A percentile compares a stretch with the other conserved stretches of the same genome.
These are phyloP conservation scores for Macquaria australasica DNA, from an alignment of 2,113 vertebrate species.

Conservation along the genomic window DNA sequence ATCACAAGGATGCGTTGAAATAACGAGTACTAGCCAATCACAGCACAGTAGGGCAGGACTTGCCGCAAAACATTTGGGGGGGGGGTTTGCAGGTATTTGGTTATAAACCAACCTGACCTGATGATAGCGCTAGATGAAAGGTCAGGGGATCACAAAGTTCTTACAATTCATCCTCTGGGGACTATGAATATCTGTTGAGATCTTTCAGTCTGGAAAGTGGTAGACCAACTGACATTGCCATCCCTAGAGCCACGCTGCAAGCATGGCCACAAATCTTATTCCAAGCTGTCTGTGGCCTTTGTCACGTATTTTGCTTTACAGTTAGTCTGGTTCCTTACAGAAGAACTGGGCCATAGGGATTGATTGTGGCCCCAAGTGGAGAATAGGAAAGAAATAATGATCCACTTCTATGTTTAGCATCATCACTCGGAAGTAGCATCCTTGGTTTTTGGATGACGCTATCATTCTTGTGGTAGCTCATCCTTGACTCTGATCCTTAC, in stretches of 20 bases:
- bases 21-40: too few species aligned
- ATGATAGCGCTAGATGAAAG: background rate
- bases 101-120: background rate
- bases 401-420: constrained; percentile 61
- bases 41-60: too few species aligned
- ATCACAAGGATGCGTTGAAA: too few species aligned
- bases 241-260: background rate
- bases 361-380: constrained; percentile 18
- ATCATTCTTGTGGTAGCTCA: constrained; percentile 45
- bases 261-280: background rate
- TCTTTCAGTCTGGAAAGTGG: background rate
- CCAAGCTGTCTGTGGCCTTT: background rate
- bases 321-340: background rate
- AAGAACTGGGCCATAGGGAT: constrained; percentile 34
- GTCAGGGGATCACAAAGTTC: background rate
- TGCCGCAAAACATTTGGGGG: too few species aligned
- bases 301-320: background rate
- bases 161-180: too few species aligned
- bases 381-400: constrained; percentile 48
- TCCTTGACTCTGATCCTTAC: constrained; percentile 61
- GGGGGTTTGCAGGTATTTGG: background rate
- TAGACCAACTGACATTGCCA: background rate
- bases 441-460: constrained; percentile 51
- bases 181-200: background rate
- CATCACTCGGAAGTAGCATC: constrained; percentile 30